Conservation (phyloP, 2,113 vertebrate genomes). For the Orcinus orca region DNA sequence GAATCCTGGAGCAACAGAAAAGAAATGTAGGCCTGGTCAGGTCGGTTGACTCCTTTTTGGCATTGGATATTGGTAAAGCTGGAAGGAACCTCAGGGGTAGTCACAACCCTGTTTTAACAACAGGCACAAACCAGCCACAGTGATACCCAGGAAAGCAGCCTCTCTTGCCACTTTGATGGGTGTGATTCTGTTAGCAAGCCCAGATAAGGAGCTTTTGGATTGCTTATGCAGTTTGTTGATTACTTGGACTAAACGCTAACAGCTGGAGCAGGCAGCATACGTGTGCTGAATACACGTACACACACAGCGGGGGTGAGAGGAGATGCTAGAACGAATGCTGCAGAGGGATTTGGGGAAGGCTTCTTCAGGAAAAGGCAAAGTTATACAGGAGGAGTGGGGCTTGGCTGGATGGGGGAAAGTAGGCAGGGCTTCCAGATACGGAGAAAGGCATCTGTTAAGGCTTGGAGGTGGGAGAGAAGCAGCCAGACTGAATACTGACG, state of each 20-base stretch:
- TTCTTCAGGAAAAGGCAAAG: not conserved
- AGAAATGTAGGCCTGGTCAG: slow-evolving; percentile 54
- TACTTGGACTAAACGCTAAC: not conserved
- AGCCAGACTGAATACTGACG: not conserved
- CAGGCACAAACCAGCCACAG: not conserved
- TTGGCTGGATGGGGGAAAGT: not conserved
- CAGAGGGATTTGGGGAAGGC: not conserved
- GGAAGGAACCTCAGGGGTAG: not conserved
- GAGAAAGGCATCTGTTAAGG: not conserved
- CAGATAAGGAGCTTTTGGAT: not conserved
- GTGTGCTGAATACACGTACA: not conserved
- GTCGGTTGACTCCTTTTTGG: not conserved
- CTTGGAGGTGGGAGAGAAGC: not conserved
- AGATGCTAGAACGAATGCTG: not conserved
- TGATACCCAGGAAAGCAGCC: not conserved
- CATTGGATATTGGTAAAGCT: not conserved
- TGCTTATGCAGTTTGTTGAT: not conserved
- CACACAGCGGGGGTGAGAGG: not conserved
- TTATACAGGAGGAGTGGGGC: not conserved
- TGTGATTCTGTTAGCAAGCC: not conserved
- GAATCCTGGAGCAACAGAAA: slow-evolving; percentile 86
- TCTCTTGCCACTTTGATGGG: not conserved
- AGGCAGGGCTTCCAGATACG: not conserved
- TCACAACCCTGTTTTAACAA: not conserved
- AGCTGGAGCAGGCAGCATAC: not conserved